Conservation (phyloP, 1,140 invertebrate species). For the Dreissena polymorpha region DNA sequence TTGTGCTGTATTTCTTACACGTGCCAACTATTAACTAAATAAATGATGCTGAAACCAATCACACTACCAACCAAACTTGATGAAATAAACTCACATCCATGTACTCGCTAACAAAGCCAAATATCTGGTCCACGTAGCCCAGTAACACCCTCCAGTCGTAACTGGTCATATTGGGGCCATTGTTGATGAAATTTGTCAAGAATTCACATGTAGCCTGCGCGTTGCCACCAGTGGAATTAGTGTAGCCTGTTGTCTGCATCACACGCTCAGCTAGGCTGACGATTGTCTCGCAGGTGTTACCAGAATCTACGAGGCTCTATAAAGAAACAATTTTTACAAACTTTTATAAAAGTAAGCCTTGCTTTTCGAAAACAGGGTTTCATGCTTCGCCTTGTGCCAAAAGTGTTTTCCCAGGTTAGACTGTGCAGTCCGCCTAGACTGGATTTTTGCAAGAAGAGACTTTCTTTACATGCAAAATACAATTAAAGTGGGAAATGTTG, state of each 20-base stretch:
- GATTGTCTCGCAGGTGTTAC: not conserved
- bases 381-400: no score
- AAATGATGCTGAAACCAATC: no score
- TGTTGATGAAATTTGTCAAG: constrained; percentile 25
- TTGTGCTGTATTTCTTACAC: no score
- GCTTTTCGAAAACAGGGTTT: no score
- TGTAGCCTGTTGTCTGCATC: not conserved
- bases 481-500: no score
- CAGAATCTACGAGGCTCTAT: not conserved
- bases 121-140: constrained; percentile 5
- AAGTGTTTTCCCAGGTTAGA: no score
- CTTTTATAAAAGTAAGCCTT: no score
- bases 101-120: constrained; percentile 29
- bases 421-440: no score
- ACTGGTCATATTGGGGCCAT: constrained; percentile 22
- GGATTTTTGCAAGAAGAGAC: no score
- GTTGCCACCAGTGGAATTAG: not conserved
- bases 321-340: not conserved
- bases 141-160: constrained; percentile 44
- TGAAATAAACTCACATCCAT: constrained; percentile 13
- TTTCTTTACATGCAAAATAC: no score
- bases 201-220: constrained; percentile 12
- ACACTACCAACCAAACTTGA: not conserved
- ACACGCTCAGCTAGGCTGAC: not conserved
- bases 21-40: no score